These are phyloP conservation scores for Drosophila kurseongensis DNA, from an alignment of 1,140 invertebrate species.

Conservation along the genomic window DNA sequence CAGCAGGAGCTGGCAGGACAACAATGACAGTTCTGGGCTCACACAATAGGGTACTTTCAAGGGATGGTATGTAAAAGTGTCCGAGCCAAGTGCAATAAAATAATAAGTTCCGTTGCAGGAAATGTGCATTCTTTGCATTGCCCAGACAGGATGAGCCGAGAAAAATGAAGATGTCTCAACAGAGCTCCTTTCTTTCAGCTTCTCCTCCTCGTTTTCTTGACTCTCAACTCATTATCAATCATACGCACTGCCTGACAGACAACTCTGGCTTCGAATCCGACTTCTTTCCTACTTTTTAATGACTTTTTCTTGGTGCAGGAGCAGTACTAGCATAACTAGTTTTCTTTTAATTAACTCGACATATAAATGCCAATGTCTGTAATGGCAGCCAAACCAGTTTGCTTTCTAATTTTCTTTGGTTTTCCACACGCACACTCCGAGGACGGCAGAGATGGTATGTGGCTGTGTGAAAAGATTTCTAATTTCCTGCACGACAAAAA, in stretches of 20 bases:
- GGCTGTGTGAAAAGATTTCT: conserved; percentile 57
- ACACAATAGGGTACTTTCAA: conserved; percentile 5
- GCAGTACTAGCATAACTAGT: conserved; percentile 65
- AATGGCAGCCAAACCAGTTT: conserved; percentile 64
- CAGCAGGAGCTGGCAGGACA: conserved; percentile 30
- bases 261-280: conserved; percentile 17
- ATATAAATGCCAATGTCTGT: conserved; percentile 69
- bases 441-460: conserved; percentile 3
- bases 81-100: conserved; percentile 46
- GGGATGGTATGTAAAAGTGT: not conserved
- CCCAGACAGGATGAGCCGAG: conserved; percentile 20
- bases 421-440: conserved; percentile 43
- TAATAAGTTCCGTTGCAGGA: conserved; percentile 73
- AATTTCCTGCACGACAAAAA: conserved; percentile 64
- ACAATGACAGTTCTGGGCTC: conserved; percentile 33
- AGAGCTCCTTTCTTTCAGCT: not conserved
- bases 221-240: conserved; percentile 70
- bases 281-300: conserved; percentile 63
- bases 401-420: conserved; percentile 77
- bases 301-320: conserved; percentile 50
- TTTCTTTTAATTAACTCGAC: conserved; percentile 81
- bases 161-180: conserved; percentile 49
- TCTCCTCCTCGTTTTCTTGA: not conserved
- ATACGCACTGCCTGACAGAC: conserved; percentile 64
- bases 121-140: conserved; percentile 64